Base-by-base conservation (phyloP, 92 coral and sea anemone genomes). In the Bergia sp. region DNA sequence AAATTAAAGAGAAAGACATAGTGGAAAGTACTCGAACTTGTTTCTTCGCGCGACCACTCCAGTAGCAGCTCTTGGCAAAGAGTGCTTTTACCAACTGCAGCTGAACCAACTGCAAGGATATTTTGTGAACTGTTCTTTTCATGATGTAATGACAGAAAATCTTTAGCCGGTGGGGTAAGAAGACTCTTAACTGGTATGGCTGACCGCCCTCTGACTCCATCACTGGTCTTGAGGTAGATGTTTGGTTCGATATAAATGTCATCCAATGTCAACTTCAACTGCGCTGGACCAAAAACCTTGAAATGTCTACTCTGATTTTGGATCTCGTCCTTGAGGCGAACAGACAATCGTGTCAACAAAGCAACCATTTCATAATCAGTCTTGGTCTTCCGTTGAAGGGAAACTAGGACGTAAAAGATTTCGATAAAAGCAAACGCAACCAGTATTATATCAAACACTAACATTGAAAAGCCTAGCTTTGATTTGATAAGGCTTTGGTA, bases 311-410 rank as follows among this genome's bases (percentile, higher is more conserved):
- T 84, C 40, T 84, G 87, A 53, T 84, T 84, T 47, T 49, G 66
- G 44, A 84, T 72, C 29, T 84, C 87, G 12, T 84, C 87, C 40
- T 84, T 84, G 66, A 84, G 87, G 36, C 87, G 87, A 84, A 73
- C 64, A 2, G 87, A 69, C 66, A 84, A 84, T 45, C 87, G 77
- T 16, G 87, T 84, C 87, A 84, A 44, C 43, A 84, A 47, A 1
- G 87, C 79, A 72, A 84, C 66, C 87, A 84, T 84, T 45, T 84
- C 87, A 72, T 84, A 84, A 84, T 84, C 87, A 67, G 87, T 84
- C 43, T 47, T 76, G 61, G 87, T 84, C 47, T 84, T 84, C 37
- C 77, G 45, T 36, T 84, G 43, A 84, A 84, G 87, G 29, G 87
- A 72, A 65, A 84, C 79, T 69, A 84, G 37, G 20, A 84, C 87